A percentile compares a stretch with the other conserved stretches of the same genome.
Evolutionary conservation across 2,888 invertebrate genomes (phyloP).

Genomic region (Cabera pusaria): DNA sequence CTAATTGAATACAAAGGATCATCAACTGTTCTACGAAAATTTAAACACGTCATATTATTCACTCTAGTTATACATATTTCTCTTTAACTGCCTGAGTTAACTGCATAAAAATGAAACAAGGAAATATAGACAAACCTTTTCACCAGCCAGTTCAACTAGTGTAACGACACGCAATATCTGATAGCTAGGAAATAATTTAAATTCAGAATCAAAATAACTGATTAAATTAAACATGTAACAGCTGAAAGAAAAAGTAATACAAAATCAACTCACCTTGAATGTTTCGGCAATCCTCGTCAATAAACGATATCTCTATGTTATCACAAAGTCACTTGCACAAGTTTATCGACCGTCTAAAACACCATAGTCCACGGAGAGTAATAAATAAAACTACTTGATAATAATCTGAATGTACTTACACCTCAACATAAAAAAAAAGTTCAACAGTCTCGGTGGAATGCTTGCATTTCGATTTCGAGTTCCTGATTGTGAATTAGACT

Average conservation of each 20-base stretch:
- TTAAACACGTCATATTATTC: too few species aligned
- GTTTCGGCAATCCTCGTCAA: conserved; percentile 71
- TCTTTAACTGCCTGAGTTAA: too few species aligned
- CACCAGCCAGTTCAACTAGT: too few species aligned
- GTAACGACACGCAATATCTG: too few species aligned
- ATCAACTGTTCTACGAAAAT: too few species aligned
- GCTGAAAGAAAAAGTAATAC: conserved; percentile 3
- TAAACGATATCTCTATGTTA: conserved; percentile 49
- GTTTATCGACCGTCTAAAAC: conserved; percentile 31
- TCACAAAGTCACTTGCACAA: conserved; percentile 51
- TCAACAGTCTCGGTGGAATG: conserved; percentile 80
- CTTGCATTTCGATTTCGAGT: conserved; percentile 68
- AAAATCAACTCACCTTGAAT: conserved; percentile 63
- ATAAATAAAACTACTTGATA: conserved; percentile 57
- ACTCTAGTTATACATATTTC: too few species aligned
- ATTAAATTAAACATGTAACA: too few species aligned
- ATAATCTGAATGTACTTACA: conserved; percentile 71
- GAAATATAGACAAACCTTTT: too few species aligned
- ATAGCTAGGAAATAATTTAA: too few species aligned
- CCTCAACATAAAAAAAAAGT: conserved; percentile 69
- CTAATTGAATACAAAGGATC: too few species aligned
- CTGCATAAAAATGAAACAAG: too few species aligned
- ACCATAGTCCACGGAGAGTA: conserved; percentile 47
- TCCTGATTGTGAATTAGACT: conserved; percentile 40
- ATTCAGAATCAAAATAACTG: too few species aligned